Evolutionary conservation across 2,797 vertebrate genomes (phyloP).

Genomic region (Otolemur crassicaudatus): DNA sequence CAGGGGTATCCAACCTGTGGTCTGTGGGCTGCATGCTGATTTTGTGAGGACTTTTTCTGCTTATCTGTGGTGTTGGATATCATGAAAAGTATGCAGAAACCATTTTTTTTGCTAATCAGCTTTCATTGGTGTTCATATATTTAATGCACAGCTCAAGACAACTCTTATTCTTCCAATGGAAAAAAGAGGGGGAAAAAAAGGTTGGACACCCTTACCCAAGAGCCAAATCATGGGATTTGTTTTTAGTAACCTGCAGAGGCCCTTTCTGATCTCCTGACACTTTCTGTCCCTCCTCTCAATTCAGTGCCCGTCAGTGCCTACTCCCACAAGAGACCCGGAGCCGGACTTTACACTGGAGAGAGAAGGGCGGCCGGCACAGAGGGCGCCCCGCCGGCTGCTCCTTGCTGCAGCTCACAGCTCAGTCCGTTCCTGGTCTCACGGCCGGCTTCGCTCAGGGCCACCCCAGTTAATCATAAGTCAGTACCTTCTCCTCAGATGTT

Average conservation of each 20-base stretch:
- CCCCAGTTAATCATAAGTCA: neutral
- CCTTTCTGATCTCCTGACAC: neutral
- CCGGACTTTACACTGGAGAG: neutral
- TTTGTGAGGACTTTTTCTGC: no score
- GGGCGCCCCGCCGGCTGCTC: no score
- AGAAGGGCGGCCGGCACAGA: neutral
- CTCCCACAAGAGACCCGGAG: neutral
- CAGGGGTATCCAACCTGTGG: no score
- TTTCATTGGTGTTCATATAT: no score
- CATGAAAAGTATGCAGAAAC: no score
- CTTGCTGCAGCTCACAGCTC: neutral
- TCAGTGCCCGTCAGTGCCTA: neutral
- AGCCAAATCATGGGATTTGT: neutral
- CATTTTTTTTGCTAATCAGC: no score
- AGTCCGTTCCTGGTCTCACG: neutral
- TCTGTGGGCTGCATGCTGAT: no score
- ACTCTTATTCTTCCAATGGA: no score
- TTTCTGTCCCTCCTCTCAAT: neutral
- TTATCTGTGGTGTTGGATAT: no score
- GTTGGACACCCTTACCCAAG: no score
- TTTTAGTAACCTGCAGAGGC: neutral
- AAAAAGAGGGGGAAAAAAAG: no score
- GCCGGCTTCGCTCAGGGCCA: neutral
- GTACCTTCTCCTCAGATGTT: neutral
- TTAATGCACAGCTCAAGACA: no score